Percentiles rank a stretch among this genome's conserved stretches.
These are phyloP conservation scores for Himantopus leucocephalus DNA, from an alignment of 2,113 vertebrate species.

Conservation along the genomic window DNA sequence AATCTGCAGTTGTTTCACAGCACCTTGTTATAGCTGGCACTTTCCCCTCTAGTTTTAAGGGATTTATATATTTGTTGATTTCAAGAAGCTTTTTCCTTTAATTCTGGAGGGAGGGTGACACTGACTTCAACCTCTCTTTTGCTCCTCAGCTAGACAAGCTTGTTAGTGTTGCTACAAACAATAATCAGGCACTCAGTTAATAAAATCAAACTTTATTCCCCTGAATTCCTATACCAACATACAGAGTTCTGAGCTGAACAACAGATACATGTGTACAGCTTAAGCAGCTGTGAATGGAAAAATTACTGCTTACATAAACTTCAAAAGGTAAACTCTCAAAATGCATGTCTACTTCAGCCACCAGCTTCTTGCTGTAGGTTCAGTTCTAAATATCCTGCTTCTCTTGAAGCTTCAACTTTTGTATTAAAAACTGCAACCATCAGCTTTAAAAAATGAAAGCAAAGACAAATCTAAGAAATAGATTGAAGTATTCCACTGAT, in stretches of 20 bases:
- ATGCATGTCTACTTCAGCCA: neutral
- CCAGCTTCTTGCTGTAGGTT: neutral
- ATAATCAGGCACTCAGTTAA: neutral
- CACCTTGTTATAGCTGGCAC: neutral
- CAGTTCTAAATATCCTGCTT: conserved; percentile 24
- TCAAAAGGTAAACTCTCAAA: neutral
- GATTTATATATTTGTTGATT: accelerated
- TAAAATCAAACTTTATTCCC: conserved; percentile 50
- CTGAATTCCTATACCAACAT: neutral
- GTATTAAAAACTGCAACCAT: neutral
- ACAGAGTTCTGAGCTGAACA: neutral
- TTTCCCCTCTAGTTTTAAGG: neutral
- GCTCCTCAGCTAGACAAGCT: neutral
- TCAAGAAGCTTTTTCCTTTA: neutral
- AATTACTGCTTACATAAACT: neutral
- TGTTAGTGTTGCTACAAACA: neutral
- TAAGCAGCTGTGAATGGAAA: neutral
- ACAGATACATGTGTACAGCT: neutral
- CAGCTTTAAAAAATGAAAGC: conserved; percentile 65
- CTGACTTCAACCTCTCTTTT: neutral
- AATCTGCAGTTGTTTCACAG: neutral
- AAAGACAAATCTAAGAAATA: conserved; percentile 50
- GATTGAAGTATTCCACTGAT: neutral
- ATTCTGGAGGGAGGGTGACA: neutral
- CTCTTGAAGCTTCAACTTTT: conserved; percentile 31